phyloP scores from a whole-genome alignment of 2,888 invertebrate species.

The Cenopis cana region DNA sequence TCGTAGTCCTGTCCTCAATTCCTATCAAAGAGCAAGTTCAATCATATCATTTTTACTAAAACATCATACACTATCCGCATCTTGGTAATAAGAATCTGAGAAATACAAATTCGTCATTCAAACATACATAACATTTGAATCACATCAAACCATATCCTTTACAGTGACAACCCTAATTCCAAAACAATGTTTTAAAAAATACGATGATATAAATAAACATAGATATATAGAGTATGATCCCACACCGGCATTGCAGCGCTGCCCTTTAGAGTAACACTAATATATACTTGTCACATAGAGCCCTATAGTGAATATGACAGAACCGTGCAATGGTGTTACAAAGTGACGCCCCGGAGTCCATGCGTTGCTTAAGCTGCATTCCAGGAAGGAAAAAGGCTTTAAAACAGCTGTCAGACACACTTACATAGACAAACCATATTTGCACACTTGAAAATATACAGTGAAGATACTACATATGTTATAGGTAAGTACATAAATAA shows the following conservation, averaged over 20 bases:
- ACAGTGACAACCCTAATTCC: conserved; percentile 10
- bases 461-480: no score
- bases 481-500: no score
- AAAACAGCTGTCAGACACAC: conserved; percentile 33
- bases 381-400: conserved; percentile 58
- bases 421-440: conserved; percentile 11
- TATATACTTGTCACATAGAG: conserved; percentile 43
- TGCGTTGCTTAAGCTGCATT: conserved; percentile 81
- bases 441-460: neutral
- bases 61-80: neutral
- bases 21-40: neutral
- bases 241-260: conserved; percentile 15
- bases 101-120: neutral
- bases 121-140: neutral
- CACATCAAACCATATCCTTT: neutral
- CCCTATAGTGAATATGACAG: conserved; percentile 53
- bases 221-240: conserved; percentile 25
- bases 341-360: conserved; percentile 61
- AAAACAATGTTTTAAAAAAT: conserved; percentile 1
- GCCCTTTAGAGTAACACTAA: conserved; percentile 32
- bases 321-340: conserved; percentile 58
- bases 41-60: neutral
- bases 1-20: neutral
- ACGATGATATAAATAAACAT: conserved; percentile 15
- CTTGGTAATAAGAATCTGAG: neutral